Evolutionary conservation across 1,140 invertebrate genomes (phyloP).

Genomic region (Meloidogyne floridensis): DNA sequence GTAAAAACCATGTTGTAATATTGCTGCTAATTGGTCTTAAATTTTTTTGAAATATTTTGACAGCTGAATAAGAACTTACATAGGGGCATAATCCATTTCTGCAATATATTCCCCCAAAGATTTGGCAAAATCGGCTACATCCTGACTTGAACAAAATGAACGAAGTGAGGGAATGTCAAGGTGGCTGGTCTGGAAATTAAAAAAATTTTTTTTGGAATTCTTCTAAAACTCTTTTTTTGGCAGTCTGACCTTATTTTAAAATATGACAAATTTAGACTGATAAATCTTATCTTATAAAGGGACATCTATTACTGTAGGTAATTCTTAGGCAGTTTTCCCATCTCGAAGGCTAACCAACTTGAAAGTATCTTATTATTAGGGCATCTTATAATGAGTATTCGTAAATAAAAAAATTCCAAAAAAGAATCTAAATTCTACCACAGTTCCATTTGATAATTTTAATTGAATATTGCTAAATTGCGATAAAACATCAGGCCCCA

Average conservation of each 20-base stretch:
- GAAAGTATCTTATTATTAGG: too few species aligned
- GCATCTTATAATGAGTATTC: too few species aligned
- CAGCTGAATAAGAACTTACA: not conserved
- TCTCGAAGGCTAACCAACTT: too few species aligned
- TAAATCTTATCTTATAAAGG: too few species aligned
- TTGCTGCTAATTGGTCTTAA: not conserved
- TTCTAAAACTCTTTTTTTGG: too few species aligned
- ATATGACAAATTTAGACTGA: too few species aligned
- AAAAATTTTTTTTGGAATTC: not conserved
- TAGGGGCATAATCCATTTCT: constrained; percentile 14
- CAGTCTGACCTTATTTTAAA: too few species aligned
- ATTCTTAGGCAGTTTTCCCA: too few species aligned
- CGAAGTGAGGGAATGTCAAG: constrained; percentile 16
- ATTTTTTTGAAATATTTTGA: not conserved
- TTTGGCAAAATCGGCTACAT: constrained; percentile 25
- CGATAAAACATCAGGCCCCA: not conserved
- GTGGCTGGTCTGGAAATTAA: not conserved
- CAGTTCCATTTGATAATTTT: constrained; percentile 4
- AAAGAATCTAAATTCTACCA: not conserved
- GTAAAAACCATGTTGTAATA: constrained; percentile 42
- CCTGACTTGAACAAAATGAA: constrained; percentile 2
- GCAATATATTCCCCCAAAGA: constrained; percentile 20
- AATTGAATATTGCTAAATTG: not conserved
- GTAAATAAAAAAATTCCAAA: not conserved
- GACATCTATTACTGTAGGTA: too few species aligned